phyloP scores from a whole-genome alignment of 1,140 invertebrate genomes.

The Macrobrachium nipponense region DNA sequence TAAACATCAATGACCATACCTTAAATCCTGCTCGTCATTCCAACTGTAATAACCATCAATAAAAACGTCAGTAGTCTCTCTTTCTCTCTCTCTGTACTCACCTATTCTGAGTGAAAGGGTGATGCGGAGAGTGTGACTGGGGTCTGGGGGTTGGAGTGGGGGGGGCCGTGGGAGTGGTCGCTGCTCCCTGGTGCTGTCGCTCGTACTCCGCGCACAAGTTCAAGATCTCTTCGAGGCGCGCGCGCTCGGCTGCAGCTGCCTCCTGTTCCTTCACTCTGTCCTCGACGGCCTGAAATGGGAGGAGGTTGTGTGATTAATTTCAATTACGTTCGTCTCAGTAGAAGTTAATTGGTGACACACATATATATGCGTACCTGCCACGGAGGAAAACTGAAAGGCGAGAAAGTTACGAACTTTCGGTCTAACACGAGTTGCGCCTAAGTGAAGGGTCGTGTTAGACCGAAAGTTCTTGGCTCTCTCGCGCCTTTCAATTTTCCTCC shows the following conservation, averaged over 20 bases:
- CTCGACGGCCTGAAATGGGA: conserved; percentile 35
- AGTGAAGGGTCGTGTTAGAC: too few relatives aligned
- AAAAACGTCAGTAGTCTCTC: too few relatives aligned
- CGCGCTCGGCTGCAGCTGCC: conserved; percentile 39
- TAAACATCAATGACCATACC: too few relatives aligned
- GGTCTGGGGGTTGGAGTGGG: background rate
- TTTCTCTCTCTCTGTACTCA: background rate
- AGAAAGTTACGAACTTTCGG: too few relatives aligned
- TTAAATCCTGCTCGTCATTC: background rate
- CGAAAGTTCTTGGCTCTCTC: too few relatives aligned
- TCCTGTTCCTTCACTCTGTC: conserved; percentile 48
- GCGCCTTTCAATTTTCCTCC: too few relatives aligned
- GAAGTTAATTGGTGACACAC: too few relatives aligned
- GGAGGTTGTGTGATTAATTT: too few relatives aligned
- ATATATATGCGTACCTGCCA: too few relatives aligned
- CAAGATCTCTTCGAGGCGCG: conserved; percentile 48
- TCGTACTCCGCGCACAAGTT: conserved; percentile 54
- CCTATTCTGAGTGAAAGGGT: conserved; percentile 46
- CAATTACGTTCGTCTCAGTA: background rate
- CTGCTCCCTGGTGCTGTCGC: conserved; percentile 26
- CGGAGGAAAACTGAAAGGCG: too few relatives aligned
- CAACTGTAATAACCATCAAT: background rate
- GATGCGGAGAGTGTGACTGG: conserved; percentile 18
- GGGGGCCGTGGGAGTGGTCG: conserved; percentile 1
- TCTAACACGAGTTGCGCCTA: too few relatives aligned